phyloP scores from a whole-genome alignment of 2,113 vertebrate species.

The Anseranas semipalmata region DNA sequence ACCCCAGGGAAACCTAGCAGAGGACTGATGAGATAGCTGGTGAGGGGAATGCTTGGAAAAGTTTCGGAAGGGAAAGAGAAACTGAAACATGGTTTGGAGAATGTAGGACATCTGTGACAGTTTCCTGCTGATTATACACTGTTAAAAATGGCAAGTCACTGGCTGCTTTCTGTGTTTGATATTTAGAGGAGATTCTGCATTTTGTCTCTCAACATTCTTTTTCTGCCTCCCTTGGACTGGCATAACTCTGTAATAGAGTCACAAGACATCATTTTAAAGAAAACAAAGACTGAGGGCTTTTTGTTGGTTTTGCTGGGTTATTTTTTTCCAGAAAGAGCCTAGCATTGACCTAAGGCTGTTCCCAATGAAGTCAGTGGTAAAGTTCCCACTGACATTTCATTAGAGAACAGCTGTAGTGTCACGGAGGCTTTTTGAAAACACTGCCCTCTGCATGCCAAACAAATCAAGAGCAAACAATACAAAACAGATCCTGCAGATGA shows the following conservation, averaged over 20 bases:
- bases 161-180: not conserved
- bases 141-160: conserved; percentile 4
- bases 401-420: not conserved
- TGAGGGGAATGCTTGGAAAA: not conserved
- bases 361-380: not conserved
- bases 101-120: not conserved
- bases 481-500: not conserved
- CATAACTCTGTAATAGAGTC: not conserved
- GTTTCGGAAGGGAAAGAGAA: conserved; percentile 18
- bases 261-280: not conserved
- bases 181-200: not conserved
- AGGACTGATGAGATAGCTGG: not conserved
- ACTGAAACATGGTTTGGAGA: not conserved
- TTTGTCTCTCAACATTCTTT: not conserved
- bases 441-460: not conserved
- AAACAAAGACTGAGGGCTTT: not conserved
- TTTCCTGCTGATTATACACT: not conserved
- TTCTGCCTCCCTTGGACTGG: not conserved
- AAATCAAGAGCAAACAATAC: not conserved
- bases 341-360: not conserved
- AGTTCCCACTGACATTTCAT: not conserved
- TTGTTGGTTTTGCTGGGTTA: not conserved
- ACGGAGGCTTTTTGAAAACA: not conserved
- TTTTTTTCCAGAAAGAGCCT: not conserved
- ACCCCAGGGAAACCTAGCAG: not conserved